Base-by-base conservation (phyloP, 2,113 vertebrate species). In the Oxygymnocypris stewartii region DNA sequence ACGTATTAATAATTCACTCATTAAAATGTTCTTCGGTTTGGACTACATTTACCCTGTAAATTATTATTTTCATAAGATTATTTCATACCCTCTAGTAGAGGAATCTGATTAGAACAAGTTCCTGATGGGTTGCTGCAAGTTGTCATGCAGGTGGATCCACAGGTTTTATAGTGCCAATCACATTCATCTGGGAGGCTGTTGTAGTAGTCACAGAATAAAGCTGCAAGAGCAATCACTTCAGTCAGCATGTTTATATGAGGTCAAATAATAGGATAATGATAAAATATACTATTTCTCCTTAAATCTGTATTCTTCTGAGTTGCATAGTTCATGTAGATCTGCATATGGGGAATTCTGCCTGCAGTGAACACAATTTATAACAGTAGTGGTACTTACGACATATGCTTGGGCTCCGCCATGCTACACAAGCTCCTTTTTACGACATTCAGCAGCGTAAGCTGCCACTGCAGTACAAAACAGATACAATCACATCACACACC, bases 401-500 rank as follows among this genome's bases (percentile, higher is more conserved):
- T 84, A 97, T 84, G 18, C 91, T 93, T 1, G 97, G 98, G 2
- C 94, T 96, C 89, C 98, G 95, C 98, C 97, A 99, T 75, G 93
- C 90, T 74, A 99, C 89, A 1, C 97, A 99, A 31, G 92, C 92
- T 6, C 94, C 96, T 4, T 90, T 0, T 95, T 88, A 2, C 90
- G 96, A 85, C 98, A 99, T 4, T 94, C 96, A 87, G 95, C 95
- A 69, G 97, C 97, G 0, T 98, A 99, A 86, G 96, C 96, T 0
- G 96, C 96, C 59, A 99, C 96, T 12, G 96, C 95, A 3, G 97
- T 97, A 88, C 98, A 99, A 99, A 97, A 61, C 97, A 99, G 93
- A 99, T 97, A 61, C 97, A 98, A 83, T 98, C 97, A 69, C 97
- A 98, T 74, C 99, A n/a, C n/a, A n/a, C 97, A 69, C 97, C 97